Base-by-base conservation (phyloP, 2,888 invertebrate species). In the Diarsia brunnea region DNA sequence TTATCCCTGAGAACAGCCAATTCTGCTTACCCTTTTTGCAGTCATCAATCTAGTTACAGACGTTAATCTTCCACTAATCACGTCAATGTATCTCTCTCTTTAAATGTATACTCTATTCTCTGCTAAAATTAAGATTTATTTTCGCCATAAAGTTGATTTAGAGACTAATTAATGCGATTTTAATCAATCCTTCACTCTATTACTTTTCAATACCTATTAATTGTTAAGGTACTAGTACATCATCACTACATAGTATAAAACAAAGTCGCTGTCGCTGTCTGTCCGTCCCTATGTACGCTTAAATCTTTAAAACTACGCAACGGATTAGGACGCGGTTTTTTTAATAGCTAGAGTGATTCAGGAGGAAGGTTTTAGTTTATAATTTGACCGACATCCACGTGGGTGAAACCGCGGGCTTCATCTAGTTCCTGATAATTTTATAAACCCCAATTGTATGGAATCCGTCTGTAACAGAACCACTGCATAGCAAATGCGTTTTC, bases 1-100 rank as follows among this genome's bases (percentile, higher is more conserved):
- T 58, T 65, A 45, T 65, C 5, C 11, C 43, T 45, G 80, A 16
- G 55, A 73, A 63, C 12, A 47, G 5, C 12, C 47, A 31, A 45
- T 67, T 24, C 1, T 16, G 14, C 21, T 51, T 10, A 60, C 12
- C 58, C 3, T 14, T 16, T 43, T 51, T 24, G n/a, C 14, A 49
- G 21, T 45, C 24, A 47, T 31, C 1, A n/a, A 24, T 27, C 14
- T 58, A 31, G 38, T 21, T 27, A 45, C 51, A 16, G 51, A 19
- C 3, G 11, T 53, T 24, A 19, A 14, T 61, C 10, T 45, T 7
- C 12, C 21, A 45, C 10, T 16, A 43, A 12, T 24, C 49, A 55
- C 21, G 4, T 51, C 19, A 10, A 24, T 16, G 38, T 4, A 31
- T 24, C 7, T 49, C 14, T n/a, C n/a, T n/a, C n/a, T n/a, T n/a